These are phyloP conservation scores for Recurvirostra avosetta DNA, from an alignment of 2,113 vertebrate species.

Conservation along the genomic window DNA sequence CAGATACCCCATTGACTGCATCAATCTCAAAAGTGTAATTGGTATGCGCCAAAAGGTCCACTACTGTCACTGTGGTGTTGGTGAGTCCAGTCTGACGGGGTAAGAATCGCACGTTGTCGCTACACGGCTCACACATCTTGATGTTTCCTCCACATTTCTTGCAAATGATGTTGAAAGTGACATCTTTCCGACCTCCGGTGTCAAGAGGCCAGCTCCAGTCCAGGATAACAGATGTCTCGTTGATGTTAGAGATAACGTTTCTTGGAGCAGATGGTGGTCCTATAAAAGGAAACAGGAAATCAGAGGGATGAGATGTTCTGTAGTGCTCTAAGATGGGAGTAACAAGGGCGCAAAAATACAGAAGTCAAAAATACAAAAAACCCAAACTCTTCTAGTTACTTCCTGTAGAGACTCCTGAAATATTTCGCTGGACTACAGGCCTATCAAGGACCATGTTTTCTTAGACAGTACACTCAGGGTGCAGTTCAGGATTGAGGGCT, in stretches of 20 bases:
- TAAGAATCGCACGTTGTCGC: conserved; percentile 87
- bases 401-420: not conserved
- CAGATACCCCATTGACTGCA: conserved; percentile 88
- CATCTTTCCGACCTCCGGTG: conserved; percentile 88
- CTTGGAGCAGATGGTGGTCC: conserved; percentile 92
- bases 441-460: not conserved
- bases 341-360: not conserved
- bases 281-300: conserved; percentile 62
- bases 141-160: conserved; percentile 83
- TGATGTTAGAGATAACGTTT: conserved; percentile 97
- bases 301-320: not conserved
- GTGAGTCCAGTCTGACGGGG: conserved; percentile 85
- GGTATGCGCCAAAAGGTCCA: conserved; percentile 93
- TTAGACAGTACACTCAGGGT: not conserved
- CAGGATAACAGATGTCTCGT: conserved; percentile 96
- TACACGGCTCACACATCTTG: conserved; percentile 85
- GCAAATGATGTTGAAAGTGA: conserved; percentile 92
- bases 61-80: conserved; percentile 92
- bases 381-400: conserved; percentile 8
- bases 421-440: not conserved
- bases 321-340: not conserved
- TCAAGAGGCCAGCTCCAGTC: conserved; percentile 98
- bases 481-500: not conserved
- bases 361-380: not conserved
- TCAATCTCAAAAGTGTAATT: conserved; percentile 99